phyloP scores from a whole-genome alignment of 1,140 invertebrate species.

The Nebria ingens region DNA sequence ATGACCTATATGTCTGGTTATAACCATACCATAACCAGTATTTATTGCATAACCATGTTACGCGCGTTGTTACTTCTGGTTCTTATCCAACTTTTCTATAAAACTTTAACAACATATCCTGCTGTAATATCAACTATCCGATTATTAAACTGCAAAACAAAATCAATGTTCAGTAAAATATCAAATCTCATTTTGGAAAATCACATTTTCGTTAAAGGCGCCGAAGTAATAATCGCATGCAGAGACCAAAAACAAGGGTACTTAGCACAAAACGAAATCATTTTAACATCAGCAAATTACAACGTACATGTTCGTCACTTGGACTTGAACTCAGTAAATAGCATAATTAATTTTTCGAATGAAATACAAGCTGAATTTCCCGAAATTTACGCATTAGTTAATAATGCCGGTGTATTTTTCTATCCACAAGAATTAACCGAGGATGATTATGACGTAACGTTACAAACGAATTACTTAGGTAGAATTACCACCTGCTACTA shows the following conservation, averaged over 20 bases:
- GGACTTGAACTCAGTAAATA: conserved; percentile 28
- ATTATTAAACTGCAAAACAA: too few species aligned
- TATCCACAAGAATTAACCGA: conserved; percentile 40
- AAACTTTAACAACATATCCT: conserved; percentile 1
- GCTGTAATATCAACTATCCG: too few species aligned
- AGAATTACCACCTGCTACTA: conserved; percentile 8
- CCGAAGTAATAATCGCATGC: conserved; percentile 42
- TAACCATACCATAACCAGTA: too few species aligned
- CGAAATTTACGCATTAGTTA: conserved; percentile 39
- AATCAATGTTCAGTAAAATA: too few species aligned
- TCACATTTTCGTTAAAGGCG: conserved; percentile 31
- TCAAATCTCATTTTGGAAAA: too few species aligned
- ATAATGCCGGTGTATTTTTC: conserved; percentile 53
- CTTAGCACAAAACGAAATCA: conserved; percentile 34
- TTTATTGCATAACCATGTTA: too few species aligned
- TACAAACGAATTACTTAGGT: conserved; percentile 52
- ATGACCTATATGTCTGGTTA: too few species aligned
- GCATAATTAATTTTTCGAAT: conserved; percentile 27
- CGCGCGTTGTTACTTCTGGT: too few species aligned
- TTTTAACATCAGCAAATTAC: conserved; percentile 25
- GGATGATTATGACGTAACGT: conserved; percentile 47
- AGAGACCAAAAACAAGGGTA: conserved; percentile 38
- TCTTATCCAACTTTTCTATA: too few species aligned
- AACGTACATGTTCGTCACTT: conserved; percentile 28
- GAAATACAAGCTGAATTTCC: conserved; percentile 23